Conservation (phyloP, 2,797 vertebrate genomes). For the Myotis myotis region DNA sequence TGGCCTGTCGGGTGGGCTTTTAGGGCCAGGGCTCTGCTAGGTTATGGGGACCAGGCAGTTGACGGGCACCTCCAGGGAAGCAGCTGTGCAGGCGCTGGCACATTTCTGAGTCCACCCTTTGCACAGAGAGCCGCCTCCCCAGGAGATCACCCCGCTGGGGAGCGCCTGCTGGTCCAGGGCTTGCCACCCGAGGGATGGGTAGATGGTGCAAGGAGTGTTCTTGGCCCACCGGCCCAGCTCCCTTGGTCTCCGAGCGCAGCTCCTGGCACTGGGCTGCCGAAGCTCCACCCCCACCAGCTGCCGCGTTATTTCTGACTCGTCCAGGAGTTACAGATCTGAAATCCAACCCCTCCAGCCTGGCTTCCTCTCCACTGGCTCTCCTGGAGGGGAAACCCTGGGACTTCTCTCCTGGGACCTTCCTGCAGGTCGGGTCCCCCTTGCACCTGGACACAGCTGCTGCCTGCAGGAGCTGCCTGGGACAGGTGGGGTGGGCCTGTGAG, state of each 20-base stretch:
- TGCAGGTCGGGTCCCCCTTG: background rate
- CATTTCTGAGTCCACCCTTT: background rate
- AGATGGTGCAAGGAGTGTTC: background rate
- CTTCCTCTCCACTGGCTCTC: slow-evolving; percentile 62
- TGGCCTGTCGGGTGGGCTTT: background rate
- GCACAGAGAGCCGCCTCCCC: background rate
- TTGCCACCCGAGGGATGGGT: background rate
- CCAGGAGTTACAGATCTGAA: slow-evolving; percentile 78
- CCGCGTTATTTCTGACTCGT: slow-evolving; percentile 82
- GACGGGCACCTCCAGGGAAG: background rate
- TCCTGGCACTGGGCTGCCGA: slow-evolving; percentile 64
- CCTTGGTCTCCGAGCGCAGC: background rate
- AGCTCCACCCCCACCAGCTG: slow-evolving; percentile 78
- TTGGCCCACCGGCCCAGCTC: background rate
- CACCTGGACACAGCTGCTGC: slow-evolving; percentile 2
- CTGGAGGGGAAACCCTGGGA: slow-evolving; percentile 15
- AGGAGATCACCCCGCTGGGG: background rate
- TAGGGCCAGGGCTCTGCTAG: background rate
- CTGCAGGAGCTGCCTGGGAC: background rate
- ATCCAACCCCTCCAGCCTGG: slow-evolving; percentile 74
- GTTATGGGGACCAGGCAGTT: background rate
- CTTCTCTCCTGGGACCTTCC: slow-evolving; percentile 44
- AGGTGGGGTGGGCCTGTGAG: background rate
- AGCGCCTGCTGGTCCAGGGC: background rate
- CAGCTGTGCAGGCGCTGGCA: background rate